Base-by-base conservation (phyloP, 2,888 invertebrate species). In the Liopterus haemorrhoidalis region DNA sequence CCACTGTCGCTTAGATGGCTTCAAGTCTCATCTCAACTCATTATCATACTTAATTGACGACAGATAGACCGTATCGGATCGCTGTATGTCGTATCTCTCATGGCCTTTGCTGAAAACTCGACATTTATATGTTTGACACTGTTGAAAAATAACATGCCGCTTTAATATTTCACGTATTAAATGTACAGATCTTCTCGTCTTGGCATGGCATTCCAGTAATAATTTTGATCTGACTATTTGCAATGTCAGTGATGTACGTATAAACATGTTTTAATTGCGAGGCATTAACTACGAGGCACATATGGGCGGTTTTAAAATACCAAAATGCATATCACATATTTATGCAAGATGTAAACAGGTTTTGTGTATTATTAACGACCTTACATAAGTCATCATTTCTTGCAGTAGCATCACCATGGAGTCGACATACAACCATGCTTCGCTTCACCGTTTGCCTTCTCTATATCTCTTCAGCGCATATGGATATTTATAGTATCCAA, bases 311-410 rank as follows among this genome's bases (percentile, higher is more conserved):
- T 16, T 30, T 33, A 41, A 35, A 41, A 27, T 35, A 12, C 21
- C 16, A 3, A 18, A 39, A 9, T 35, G 14, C 21, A 15, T 21
- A n/a, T n/a, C 15, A 15, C 25, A 20, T 35, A 39, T 41, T 41
- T 41, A 35, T 41, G 35, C 46, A 30, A 30, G 28, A 41, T 36
- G 40, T 43, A 48, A 56, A 56, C 56, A 52, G 56, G 56, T 55
- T 56, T 49, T 52, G 52, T 49, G 50, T 54, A 55, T 50, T 54
- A 52, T 52, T 55, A 49, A 49, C 54, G 50, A 52, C 51, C 49
- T 46, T 55, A 54, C 54, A 57, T 57, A 57, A 57, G 54, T 57
- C 55, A 57, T 53, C n/a, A n/a, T n/a, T n/a, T n/a, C n/a, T n/a
- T n/a, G n/a, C n/a, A n/a, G n/a, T n/a, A n/a, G n/a, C n/a, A n/a